Base-by-base conservation (phyloP, 2,888 invertebrate species). In the Hesperia comma region DNA sequence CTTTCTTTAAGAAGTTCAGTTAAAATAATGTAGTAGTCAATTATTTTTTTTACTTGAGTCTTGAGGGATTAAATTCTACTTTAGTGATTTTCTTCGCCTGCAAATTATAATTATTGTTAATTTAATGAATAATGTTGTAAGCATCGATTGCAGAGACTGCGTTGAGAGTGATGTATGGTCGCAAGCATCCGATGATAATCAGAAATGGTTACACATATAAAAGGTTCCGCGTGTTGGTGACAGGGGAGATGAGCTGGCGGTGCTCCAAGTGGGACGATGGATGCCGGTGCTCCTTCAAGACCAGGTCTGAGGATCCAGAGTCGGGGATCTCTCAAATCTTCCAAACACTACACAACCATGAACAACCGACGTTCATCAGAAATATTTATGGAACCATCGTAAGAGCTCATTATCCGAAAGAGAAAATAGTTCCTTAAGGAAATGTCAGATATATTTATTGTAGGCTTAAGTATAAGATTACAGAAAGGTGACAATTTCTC, bases 211-310 rank as follows among this genome's bases (percentile, higher is more conserved):
- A 70, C 63, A 75, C 72, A 0, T 75, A 69, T 69, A 73, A 70
- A 37, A 69, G 72, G n/a, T 71, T 73, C 60, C 69, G 71, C 26
- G 46, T 68, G n/a, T 63, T 71, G 3, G 70, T 61, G 19, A 66
- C 71, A 8, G 75, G 75, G 0, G 67, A 72, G 14, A 57, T 75
- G 37, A 69, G 61, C 14, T 78, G 77, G 77, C 71, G 74, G 26
- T 78, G 77, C 53, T 73, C 74, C 15, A 71, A 71, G 37, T 71
- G 71, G 61, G 66, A 71, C 15, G 69, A 68, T 32, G 75, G 75
- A 1, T 76, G 76, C 63, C 66, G 71, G 6, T 72, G 68, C 1
- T 68, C 69, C 6, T 53, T 72, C 37, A 63, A 64, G 26, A 70
- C 70, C 6, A 53, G 49, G 7, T 62, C 66, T 4, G 67, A 61